phyloP scores from a whole-genome alignment of 2,888 invertebrate species.

The Athripsodes cinereus region DNA sequence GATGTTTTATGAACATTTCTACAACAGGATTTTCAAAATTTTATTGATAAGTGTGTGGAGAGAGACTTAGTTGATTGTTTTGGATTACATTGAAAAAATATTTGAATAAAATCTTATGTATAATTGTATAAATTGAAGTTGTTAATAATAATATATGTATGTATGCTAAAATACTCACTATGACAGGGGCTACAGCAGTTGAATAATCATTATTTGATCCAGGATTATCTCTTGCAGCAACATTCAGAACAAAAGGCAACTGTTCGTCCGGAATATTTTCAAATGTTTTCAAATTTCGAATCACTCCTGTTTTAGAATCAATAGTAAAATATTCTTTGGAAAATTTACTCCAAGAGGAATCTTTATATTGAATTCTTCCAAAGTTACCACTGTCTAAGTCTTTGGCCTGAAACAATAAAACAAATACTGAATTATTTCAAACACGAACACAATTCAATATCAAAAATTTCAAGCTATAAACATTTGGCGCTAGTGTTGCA shows the following conservation, averaged over 20 bases:
- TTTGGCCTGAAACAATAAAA: slow-evolving; percentile 53
- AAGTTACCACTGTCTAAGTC: slow-evolving; percentile 82
- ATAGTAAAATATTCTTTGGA: slow-evolving; percentile 65
- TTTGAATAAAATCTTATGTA: no score
- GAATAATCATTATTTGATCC: slow-evolving; percentile 56
- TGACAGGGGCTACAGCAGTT: slow-evolving; percentile 56
- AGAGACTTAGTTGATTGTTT: no score
- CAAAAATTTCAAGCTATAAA: no score
- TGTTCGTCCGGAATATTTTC: slow-evolving; percentile 56
- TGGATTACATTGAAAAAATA: no score
- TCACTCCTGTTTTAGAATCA: slow-evolving; percentile 66
- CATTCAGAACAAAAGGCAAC: slow-evolving; percentile 69
- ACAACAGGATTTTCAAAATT: no score
- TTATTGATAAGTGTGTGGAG: no score
- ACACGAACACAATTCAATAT: no score
- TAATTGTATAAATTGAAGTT: no score
- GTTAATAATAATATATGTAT: no score
- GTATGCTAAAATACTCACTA: slow-evolving; percentile 58
- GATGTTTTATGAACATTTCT: no score
- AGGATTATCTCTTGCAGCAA: slow-evolving; percentile 71
- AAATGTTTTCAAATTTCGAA: slow-evolving; percentile 68
- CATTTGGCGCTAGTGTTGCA: no score
- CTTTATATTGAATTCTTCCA: slow-evolving; percentile 69
- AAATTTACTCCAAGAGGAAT: slow-evolving; percentile 45
- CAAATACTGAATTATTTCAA: no score